phyloP scores from a whole-genome alignment of 23 tunicate species.

The Phallusia fumigata region DNA sequence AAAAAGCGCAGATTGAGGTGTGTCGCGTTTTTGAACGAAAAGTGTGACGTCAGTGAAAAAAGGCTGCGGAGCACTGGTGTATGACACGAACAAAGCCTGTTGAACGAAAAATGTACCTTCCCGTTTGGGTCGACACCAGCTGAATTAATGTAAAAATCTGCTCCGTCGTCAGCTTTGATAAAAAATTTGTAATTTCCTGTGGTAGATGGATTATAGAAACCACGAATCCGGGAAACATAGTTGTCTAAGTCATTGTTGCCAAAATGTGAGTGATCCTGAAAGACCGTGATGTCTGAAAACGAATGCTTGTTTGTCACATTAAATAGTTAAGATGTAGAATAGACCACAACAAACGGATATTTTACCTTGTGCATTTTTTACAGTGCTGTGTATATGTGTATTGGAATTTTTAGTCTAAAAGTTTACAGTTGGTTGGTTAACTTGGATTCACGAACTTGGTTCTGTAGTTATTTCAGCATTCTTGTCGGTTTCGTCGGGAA shows the following conservation, averaged over 20 bases:
- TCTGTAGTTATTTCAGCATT: not conserved
- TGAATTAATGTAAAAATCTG: conserved; percentile 26
- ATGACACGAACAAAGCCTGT: no score
- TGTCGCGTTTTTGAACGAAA: no score
- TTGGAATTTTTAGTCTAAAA: no score
- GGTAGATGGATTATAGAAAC: conserved; percentile 42
- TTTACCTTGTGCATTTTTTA: no score
- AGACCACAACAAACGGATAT: no score
- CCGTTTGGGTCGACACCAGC: conserved; percentile 39
- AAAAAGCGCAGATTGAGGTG: no score
- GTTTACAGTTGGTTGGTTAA: no score
- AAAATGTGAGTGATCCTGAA: not conserved
- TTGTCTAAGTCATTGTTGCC: conserved; percentile 6
- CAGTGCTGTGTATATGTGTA: no score
- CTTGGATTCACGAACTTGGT: not conserved
- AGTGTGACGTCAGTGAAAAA: no score
- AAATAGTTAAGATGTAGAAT: no score
- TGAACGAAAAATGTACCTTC: conserved; percentile 19
- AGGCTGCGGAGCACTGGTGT: no score
- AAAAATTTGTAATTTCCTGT: conserved; percentile 40
- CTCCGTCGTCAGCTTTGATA: conserved; percentile 36
- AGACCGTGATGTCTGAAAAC: not conserved
- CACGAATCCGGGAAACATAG: conserved; percentile 37
- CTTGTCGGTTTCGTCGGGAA: conserved; percentile 19
- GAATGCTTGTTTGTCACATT: not conserved